Conservation (phyloP, 2,888 invertebrate genomes). For the Acleris cristana region DNA sequence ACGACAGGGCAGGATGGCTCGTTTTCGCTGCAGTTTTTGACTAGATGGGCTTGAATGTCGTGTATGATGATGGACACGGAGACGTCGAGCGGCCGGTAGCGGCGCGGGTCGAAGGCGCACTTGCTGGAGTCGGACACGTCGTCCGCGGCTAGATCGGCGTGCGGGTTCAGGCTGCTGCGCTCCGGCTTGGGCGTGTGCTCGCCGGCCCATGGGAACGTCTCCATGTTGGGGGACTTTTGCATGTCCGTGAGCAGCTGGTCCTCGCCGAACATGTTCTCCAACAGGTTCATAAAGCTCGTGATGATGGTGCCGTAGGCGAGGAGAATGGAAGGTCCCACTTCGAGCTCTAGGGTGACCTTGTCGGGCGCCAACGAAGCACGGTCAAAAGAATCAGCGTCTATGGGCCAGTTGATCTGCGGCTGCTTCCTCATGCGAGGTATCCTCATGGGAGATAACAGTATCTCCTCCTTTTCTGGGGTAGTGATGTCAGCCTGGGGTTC, state of each 20-base stretch:
- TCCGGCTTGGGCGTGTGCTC: constrained; percentile 70
- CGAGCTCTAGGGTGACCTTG: constrained; percentile 94
- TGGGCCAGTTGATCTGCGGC: constrained; percentile 87
- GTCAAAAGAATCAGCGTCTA: constrained; percentile 92
- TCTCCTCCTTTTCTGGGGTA: constrained; percentile 97
- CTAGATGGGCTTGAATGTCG: constrained; percentile 96
- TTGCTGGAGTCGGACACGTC: constrained; percentile 85
- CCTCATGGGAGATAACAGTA: constrained; percentile 94
- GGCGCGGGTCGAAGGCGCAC: constrained; percentile 91
- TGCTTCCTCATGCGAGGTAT: constrained; percentile 91
- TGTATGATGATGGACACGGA: constrained; percentile 96
- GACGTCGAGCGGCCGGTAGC: constrained; percentile 95
- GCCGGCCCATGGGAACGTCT: constrained; percentile 68
- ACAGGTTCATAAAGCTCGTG: constrained; percentile 93
- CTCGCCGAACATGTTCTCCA: constrained; percentile 99
- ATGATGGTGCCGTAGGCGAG: constrained; percentile 96
- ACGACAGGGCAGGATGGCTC: constrained; percentile 97
- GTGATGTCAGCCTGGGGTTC: constrained; percentile 96
- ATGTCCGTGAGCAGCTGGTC: constrained; percentile 97
- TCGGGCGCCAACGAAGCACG: constrained; percentile 94
- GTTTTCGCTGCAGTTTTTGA: constrained; percentile 94
- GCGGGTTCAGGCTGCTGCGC: constrained; percentile 72
- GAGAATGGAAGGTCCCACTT: constrained; percentile 96
- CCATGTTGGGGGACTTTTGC: constrained; percentile 86
- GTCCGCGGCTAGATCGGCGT: constrained; percentile 85